phyloP scores from a whole-genome alignment of 2,888 invertebrate genomes.

The Mylabris sibirica region DNA sequence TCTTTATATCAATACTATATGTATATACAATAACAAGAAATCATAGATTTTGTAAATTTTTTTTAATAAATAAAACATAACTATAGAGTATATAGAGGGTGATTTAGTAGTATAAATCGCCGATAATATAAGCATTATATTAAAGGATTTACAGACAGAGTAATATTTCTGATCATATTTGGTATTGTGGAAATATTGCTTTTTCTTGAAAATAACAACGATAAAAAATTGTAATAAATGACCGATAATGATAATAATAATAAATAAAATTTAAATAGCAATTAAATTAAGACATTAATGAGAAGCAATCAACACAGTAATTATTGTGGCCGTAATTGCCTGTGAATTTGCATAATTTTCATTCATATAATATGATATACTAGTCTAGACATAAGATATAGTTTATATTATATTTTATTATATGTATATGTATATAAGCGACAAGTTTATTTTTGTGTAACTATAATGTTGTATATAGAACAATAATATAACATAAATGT shows the following conservation, averaged over 20 bases:
- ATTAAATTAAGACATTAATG: conserved; percentile 8
- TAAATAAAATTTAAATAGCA: not conserved
- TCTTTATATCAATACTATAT: not conserved
- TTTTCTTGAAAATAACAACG: not conserved
- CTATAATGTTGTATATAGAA: too few relatives aligned
- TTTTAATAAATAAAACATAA: conserved; percentile 36
- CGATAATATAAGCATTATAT: conserved; percentile 54
- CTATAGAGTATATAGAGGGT: conserved; percentile 27
- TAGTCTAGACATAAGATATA: conserved; percentile 11
- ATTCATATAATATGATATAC: conserved; percentile 11
- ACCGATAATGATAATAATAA: not conserved
- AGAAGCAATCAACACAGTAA: conserved; percentile 1
- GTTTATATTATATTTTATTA: not conserved
- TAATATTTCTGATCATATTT: conserved; percentile 45
- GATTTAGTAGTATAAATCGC: conserved; percentile 36
- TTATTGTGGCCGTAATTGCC: conserved; percentile 10
- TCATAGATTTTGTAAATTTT: not conserved
- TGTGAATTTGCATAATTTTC: conserved; percentile 4
- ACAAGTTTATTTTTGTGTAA: conserved; percentile 2
- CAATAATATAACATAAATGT: conserved; percentile 9
- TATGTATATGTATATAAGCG: too few relatives aligned
- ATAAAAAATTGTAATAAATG: not conserved
- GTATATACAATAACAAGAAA: not conserved
- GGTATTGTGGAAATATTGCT: conserved; percentile 16
- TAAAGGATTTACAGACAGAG: conserved; percentile 51